Percentiles rank a stretch among this genome's conserved stretches.
Conservation (phyloP, 2,888 invertebrate genomes). For the Cremastinae sp. region DNA sequence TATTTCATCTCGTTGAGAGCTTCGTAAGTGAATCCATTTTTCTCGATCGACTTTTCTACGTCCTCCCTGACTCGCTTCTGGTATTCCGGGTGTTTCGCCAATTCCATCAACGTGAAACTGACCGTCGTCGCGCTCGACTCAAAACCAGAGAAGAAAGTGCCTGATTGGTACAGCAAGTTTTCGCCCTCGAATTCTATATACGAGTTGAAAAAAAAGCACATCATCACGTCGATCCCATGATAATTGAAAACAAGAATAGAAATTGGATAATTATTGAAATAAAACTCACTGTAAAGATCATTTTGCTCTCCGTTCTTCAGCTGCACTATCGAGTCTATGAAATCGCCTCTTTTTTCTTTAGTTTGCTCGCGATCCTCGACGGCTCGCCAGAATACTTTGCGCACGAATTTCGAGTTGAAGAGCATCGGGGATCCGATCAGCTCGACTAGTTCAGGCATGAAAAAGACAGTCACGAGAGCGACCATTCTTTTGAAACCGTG, state of each 20-base stretch:
- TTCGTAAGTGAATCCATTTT: slow-evolving; percentile 73
- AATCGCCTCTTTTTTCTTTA: slow-evolving; percentile 72
- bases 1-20: slow-evolving; percentile 76
- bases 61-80: slow-evolving; percentile 71
- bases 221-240: background rate
- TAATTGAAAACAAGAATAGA: background rate
- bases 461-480: slow-evolving; percentile 74
- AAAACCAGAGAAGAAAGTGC: slow-evolving; percentile 77
- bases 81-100: slow-evolving; percentile 68
- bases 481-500: slow-evolving; percentile 76
- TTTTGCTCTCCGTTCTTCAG: slow-evolving; percentile 74
- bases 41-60: slow-evolving; percentile 68
- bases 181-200: slow-evolving; percentile 74
- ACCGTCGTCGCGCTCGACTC: slow-evolving; percentile 74
- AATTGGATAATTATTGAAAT: background rate
- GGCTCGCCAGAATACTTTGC: slow-evolving; percentile 73
- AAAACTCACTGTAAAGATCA: slow-evolving; percentile 72
- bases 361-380: slow-evolving; percentile 70
- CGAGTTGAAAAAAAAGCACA: background rate
- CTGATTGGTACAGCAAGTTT: slow-evolving; percentile 74
- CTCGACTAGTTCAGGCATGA: slow-evolving; percentile 75
- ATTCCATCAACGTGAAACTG: slow-evolving; percentile 73
- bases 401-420: slow-evolving; percentile 72
- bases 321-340: slow-evolving; percentile 73
- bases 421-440: slow-evolving; percentile 71